Evolutionary conservation across 2,113 vertebrate species (phyloP).

Genomic region (Austrofundulus limnaeus): DNA sequence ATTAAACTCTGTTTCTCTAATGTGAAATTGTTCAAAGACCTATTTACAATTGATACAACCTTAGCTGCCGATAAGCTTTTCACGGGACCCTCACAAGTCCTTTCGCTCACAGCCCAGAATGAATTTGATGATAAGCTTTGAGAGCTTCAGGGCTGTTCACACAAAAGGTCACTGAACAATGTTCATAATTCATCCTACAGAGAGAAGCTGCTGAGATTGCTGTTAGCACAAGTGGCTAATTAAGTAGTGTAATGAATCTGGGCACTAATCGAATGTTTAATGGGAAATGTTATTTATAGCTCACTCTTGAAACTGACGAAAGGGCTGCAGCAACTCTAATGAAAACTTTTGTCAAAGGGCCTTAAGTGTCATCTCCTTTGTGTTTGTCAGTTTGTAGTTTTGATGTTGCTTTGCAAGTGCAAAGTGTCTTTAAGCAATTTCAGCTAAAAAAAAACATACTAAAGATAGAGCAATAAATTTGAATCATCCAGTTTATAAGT

Average conservation of each 20-base stretch:
- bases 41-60: too few relatives aligned
- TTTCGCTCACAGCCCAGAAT: conserved; percentile 15
- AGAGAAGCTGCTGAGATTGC: conserved; percentile 3
- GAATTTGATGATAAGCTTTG: conserved; percentile 14
- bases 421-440: too few relatives aligned
- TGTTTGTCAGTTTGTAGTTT: not conserved
- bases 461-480: too few relatives aligned
- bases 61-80: conserved; percentile 31
- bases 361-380: too few relatives aligned
- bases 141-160: conserved; percentile 9
- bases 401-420: not conserved
- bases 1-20: too few relatives aligned
- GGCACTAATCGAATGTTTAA: not conserved
- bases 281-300: conserved; percentile 4
- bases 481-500: too few relatives aligned
- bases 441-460: too few relatives aligned
- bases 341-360: not conserved
- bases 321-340: not conserved
- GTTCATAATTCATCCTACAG: conserved; percentile 23
- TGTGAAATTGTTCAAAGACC: too few relatives aligned
- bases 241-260: conserved; percentile 3
- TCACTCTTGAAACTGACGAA: not conserved
- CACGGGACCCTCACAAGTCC: conserved; percentile 27
- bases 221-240: not conserved
- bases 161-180: conserved; percentile 50